Evolutionary conservation across 1,140 invertebrate species (phyloP).

Genomic region (Pseudomyrmex sp.): DNA sequence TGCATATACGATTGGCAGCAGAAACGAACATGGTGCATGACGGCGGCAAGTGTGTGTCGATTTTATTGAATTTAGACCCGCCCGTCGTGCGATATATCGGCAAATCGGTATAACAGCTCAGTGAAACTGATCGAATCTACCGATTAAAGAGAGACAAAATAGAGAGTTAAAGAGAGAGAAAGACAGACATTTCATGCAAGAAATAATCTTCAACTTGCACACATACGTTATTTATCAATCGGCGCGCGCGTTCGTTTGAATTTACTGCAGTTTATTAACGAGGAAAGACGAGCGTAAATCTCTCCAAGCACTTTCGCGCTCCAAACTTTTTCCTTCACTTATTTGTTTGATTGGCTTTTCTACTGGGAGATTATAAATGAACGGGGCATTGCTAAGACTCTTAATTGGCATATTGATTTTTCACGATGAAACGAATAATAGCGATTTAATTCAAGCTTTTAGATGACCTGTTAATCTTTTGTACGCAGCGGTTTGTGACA

Average conservation of each 20-base stretch:
- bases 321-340: background rate
- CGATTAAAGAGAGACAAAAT: background rate
- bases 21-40: conserved; percentile 11
- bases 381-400: background rate
- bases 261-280: background rate
- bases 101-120: background rate
- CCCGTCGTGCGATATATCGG: background rate
- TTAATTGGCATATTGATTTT: conserved; percentile 48
- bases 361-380: background rate
- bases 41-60: background rate
- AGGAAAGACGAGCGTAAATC: background rate
- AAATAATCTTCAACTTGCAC: background rate
- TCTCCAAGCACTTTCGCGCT: background rate
- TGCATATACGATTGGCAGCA: conserved; percentile 31
- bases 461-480: background rate
- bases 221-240: background rate
- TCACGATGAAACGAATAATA: background rate
- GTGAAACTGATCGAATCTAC: background rate
- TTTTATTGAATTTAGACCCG: conserved; percentile 34
- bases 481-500: background rate
- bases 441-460: conserved; percentile 30
- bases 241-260: background rate
- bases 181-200: no score
- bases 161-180: no score
- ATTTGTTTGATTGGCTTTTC: conserved; percentile 37